phyloP scores from a whole-genome alignment of 2,113 vertebrate species.

The Egretta garzetta region DNA sequence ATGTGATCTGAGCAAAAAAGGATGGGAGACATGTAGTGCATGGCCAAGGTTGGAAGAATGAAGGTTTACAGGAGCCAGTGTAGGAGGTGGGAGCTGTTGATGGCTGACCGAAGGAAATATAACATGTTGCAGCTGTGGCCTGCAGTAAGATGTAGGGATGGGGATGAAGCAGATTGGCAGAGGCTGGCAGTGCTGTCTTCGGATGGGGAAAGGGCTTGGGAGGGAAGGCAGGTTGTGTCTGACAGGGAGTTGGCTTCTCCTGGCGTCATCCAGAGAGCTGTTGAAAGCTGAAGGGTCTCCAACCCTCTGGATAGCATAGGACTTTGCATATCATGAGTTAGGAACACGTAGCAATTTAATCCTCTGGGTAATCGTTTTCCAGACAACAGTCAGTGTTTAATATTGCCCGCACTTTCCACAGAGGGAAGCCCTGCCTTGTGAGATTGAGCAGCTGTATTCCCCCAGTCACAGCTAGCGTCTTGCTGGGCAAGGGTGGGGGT shows the following conservation, averaged over 20 bases:
- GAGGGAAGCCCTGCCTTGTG: background rate
- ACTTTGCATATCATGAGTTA: background rate
- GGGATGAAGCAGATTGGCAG: too few relatives aligned
- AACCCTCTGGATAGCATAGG: fast-evolving
- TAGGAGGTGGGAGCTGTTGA: background rate
- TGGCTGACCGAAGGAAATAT: fast-evolving
- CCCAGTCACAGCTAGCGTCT: background rate
- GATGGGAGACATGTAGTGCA: background rate
- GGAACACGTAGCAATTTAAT: background rate
- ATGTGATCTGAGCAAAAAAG: background rate
- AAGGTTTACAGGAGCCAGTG: background rate
- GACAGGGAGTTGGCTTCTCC: background rate
- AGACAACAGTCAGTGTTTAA: background rate
- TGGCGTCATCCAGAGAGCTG: background rate
- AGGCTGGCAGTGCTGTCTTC: background rate
- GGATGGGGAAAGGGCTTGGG: background rate
- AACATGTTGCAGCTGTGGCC: background rate
- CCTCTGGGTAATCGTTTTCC: background rate
- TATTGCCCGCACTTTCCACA: background rate
- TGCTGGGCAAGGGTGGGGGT: background rate
- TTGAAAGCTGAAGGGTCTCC: background rate
- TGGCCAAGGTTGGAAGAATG: fast-evolving
- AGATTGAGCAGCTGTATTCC: background rate
- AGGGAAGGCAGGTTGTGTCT: background rate
- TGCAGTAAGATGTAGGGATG: background rate